These are phyloP conservation scores for Setophaga coronata DNA, from an alignment of 2,113 vertebrate species.

Conservation along the genomic window DNA sequence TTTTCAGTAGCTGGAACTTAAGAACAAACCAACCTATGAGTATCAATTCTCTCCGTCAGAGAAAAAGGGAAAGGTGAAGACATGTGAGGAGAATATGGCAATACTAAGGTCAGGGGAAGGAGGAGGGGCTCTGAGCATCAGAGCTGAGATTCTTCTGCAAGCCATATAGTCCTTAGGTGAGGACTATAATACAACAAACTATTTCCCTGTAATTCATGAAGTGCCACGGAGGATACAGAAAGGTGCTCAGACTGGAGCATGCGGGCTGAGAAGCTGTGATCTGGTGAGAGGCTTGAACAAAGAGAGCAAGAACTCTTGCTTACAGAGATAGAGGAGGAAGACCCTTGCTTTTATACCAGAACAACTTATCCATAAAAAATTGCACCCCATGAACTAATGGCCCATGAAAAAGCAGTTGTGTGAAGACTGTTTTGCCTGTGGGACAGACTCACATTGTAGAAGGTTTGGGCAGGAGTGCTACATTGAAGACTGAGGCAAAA, in stretches of 20 bases:
- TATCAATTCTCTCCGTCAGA: not conserved
- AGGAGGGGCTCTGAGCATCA: not conserved
- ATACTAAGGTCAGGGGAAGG: not conserved
- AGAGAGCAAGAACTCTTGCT: not conserved
- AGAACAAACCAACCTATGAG: not conserved
- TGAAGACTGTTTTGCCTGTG: not conserved
- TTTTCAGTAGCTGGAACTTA: not conserved
- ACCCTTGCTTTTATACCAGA: not conserved
- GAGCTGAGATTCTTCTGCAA: not conserved
- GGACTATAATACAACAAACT: not conserved
- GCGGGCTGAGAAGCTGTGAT: not conserved
- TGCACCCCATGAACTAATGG: no score
- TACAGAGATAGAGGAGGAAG: not conserved
- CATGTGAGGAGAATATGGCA: not conserved
- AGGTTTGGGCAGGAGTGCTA: not conserved
- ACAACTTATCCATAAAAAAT: not conserved
- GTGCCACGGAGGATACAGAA: not conserved
- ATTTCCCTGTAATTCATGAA: not conserved
- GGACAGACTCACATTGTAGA: not conserved
- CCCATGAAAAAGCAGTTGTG: not conserved
- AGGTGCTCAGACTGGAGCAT: accelerated
- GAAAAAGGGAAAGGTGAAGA: not conserved
- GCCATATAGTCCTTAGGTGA: not conserved
- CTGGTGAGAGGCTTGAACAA: not conserved
- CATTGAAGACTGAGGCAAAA: not conserved